Conservation (phyloP, 1,140 invertebrate genomes). For the Diachasmimorpha longicaudata region DNA sequence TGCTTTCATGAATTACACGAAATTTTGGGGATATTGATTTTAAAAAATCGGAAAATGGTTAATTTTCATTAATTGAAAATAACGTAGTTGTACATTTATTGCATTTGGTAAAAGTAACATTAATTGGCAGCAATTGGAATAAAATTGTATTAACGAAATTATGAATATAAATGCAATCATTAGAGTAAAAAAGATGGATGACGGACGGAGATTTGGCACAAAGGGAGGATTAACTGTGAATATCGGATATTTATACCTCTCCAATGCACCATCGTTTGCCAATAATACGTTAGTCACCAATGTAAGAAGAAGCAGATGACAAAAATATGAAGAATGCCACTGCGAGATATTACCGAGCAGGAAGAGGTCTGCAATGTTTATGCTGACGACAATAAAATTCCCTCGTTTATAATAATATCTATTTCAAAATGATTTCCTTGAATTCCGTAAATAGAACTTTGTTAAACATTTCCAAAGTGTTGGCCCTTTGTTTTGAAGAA, state of each 20-base stretch:
- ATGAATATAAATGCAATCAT: slow-evolving; percentile 58
- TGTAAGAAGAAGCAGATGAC: background rate
- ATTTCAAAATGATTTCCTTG: too few relatives aligned
- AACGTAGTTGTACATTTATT: too few relatives aligned
- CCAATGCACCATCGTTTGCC: background rate
- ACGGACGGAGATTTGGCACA: slow-evolving; percentile 40
- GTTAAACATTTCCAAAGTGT: too few relatives aligned
- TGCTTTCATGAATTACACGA: background rate
- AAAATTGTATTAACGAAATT: slow-evolving; percentile 60
- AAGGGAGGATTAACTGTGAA: slow-evolving; percentile 64
- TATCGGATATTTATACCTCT: slow-evolving; percentile 47
- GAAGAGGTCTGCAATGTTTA: too few relatives aligned
- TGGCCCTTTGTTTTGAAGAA: too few relatives aligned
- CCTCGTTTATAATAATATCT: too few relatives aligned
- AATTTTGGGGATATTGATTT: too few relatives aligned
- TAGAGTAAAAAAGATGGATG: slow-evolving; percentile 44
- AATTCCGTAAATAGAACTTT: too few relatives aligned
- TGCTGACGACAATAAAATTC: too few relatives aligned
- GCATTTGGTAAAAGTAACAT: too few relatives aligned
- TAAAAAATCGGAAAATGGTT: too few relatives aligned
- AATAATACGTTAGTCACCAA: slow-evolving; percentile 35
- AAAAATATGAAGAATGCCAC: slow-evolving; percentile 8
- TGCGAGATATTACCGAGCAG: background rate
- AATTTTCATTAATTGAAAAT: too few relatives aligned
- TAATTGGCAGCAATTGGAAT: slow-evolving; percentile 33